Conservation (phyloP, 2,113 vertebrate genomes). For the Hypanus sabinus region DNA sequence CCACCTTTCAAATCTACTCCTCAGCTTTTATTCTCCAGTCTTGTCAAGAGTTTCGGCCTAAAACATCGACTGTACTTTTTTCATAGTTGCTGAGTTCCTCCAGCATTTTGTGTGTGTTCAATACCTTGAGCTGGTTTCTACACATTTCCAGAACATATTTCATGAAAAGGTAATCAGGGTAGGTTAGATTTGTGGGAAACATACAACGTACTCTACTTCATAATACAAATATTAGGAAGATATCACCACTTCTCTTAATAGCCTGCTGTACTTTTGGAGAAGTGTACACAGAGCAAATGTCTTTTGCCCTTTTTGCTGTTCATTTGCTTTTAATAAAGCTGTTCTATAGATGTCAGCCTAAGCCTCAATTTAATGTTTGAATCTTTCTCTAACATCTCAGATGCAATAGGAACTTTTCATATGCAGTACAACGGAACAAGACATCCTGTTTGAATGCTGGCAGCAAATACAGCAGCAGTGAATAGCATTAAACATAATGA, state of each 20-base stretch:
- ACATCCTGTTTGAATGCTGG: not conserved
- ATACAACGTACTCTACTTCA: not conserved
- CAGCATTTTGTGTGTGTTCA: not conserved
- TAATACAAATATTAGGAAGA: not conserved
- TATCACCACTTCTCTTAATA: not conserved
- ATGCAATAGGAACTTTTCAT: not conserved
- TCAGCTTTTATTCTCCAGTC: too few relatives aligned
- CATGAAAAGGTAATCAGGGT: too few relatives aligned
- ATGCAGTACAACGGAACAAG: not conserved
- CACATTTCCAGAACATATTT: not conserved
- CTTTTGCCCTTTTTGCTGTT: not conserved
- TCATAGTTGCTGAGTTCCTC: too few relatives aligned
- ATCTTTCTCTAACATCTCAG: not conserved
- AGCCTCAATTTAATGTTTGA: not conserved
- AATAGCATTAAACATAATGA: not conserved
- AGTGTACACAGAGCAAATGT: not conserved
- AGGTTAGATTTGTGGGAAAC: not conserved
- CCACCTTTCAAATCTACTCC: too few relatives aligned
- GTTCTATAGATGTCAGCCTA: not conserved
- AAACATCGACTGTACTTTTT: too few relatives aligned
- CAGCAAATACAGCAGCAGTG: not conserved
- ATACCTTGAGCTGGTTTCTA: not conserved
- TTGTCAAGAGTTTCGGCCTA: too few relatives aligned
- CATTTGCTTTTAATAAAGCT: not conserved
- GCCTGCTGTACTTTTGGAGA: not conserved